Evolutionary conservation across 2,888 invertebrate species (phyloP).

Genomic region (Lasioglossum figueresi): DNA sequence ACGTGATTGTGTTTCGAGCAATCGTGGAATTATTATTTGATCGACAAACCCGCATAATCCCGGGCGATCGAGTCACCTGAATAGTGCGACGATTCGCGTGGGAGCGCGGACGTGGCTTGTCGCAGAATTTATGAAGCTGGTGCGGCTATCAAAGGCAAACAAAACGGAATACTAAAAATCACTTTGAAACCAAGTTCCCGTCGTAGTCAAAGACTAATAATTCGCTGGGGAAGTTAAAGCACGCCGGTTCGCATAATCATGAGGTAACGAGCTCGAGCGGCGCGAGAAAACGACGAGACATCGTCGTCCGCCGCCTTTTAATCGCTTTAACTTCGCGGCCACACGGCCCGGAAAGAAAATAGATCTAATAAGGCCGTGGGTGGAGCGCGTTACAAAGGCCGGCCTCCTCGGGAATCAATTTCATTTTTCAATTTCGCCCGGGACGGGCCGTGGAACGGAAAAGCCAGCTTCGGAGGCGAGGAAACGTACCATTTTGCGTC

Average conservation of each 20-base stretch:
- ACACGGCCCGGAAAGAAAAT: slow-evolving; percentile 44
- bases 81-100: neutral
- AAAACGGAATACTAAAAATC: neutral
- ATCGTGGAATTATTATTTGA: neutral
- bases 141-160: neutral
- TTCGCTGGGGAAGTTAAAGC: neutral
- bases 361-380: slow-evolving; percentile 63
- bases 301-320: slow-evolving; percentile 28
- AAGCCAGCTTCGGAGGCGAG: slow-evolving; percentile 46
- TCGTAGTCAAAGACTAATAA: neutral
- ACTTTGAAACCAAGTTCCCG: neutral
- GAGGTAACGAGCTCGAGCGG: neutral
- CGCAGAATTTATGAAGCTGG: neutral
- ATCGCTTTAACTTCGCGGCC: slow-evolving; percentile 52
- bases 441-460: slow-evolving; percentile 49
- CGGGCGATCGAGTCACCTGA: neutral
- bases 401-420: slow-evolving; percentile 65
- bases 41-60: neutral
- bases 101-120: neutral
- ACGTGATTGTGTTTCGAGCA: neutral
- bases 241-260: neutral
- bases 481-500: slow-evolving; percentile 71
- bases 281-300: neutral
- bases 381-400: slow-evolving; percentile 52
- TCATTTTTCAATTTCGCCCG: slow-evolving; percentile 72